Evolutionary conservation across 2,888 invertebrate species (phyloP), one percentile per base, ranked within the genome.

Genomic region (Epinotia demarniana): DNA sequence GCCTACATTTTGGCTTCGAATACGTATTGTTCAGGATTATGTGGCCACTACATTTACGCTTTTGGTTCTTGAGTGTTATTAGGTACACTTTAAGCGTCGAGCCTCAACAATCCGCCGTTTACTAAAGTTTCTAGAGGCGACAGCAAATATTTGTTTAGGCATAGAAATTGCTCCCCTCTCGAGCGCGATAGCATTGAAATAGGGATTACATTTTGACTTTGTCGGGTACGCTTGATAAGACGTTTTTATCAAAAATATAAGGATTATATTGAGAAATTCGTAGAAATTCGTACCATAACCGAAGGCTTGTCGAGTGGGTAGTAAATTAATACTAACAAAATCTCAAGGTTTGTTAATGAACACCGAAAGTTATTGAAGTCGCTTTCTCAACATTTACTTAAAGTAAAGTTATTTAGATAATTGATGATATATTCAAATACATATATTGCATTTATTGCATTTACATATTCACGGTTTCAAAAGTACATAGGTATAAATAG

Each of bases 71-170:
- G 57, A 53, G 70, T 75, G 71, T 75, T 73, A 76, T 57, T 69
- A 55, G 73, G 66, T 71, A 69, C 69, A 66, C 55, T 49, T 61
- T 53, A 70, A 64, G 77, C 75, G 69, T 75, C 18, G 60, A 67
- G 33, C 68, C 27, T 27, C 71, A 61, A 72, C 75, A 67, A 61
- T 61, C 67, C 61, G 13, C 72, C 57, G 46, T 75, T 71, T 75
- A 71, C 71, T 66, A 67, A 75, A 67, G 71, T 71, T 71, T 67
- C 67, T 62, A 67, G 62, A 85, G 81, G 85, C 85, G 83, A 87
- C 81, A 81, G 83, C 84, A 86, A 89, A 89, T 86, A 85, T 88
- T 89, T 83, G 86, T 84, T 86, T 87, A 86, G 88, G 87, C 81
- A 82, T 82, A 84, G 85, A 84, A 73, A 83, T 80, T 83, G 83